Evolutionary conservation across 2,113 vertebrate species (phyloP).

Genomic region (Tinamus guttatus): DNA sequence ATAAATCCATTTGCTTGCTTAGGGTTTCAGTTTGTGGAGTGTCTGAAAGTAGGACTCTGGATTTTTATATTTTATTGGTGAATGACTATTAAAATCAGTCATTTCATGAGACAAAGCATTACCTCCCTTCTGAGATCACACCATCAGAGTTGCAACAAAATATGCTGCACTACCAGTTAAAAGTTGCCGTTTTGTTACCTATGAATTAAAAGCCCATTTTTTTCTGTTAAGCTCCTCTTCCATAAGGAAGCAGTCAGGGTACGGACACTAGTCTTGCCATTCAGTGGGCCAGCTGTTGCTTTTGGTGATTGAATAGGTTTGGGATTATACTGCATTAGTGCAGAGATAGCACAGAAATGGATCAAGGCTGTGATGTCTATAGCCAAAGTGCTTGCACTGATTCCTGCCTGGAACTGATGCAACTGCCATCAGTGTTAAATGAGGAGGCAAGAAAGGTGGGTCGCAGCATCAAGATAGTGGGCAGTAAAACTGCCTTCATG

Average conservation of each 20-base stretch:
- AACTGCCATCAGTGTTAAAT: not conserved
- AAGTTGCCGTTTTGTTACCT: not conserved
- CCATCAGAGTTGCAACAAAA: not conserved
- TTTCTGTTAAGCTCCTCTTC: not conserved
- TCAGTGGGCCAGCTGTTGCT: not conserved
- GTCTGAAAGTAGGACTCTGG: not conserved
- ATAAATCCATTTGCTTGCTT: not conserved
- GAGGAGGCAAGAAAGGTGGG: not conserved
- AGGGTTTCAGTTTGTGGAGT: not conserved
- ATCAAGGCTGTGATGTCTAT: fast-evolving
- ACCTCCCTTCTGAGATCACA: not conserved
- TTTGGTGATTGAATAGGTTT: not conserved
- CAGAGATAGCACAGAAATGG: not conserved
- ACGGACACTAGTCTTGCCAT: not conserved
- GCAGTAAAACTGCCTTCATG: not conserved
- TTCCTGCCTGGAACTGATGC: not conserved
- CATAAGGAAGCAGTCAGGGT: not conserved
- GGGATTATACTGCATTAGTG: not conserved
- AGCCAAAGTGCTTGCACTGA: not conserved
- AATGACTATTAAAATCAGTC: not conserved
- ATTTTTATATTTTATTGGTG: not conserved
- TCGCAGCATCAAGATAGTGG: not conserved
- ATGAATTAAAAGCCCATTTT: not conserved
- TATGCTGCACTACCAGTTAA: not conserved
- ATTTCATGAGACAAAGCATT: not conserved